Percentiles rank a stretch among this genome's conserved stretches.
These are phyloP conservation scores for Xenopus tropicalis DNA, from an alignment of 2,113 vertebrate species.

Conservation along the genomic window DNA sequence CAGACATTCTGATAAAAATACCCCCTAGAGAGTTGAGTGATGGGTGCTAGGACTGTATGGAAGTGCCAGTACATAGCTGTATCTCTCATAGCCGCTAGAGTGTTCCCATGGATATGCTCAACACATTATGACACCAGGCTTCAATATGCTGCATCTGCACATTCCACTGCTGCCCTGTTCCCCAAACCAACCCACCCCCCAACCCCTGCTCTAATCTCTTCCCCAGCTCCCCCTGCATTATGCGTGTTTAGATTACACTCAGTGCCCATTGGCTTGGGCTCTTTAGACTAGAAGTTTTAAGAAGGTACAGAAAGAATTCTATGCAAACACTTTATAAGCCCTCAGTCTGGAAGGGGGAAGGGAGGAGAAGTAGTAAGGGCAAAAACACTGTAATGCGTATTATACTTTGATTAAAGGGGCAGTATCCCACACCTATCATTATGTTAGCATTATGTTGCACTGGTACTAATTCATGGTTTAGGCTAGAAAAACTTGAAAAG, in stretches of 20 bases:
- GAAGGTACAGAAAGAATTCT: slow-evolving; percentile 41
- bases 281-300: slow-evolving; percentile 44
- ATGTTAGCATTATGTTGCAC: too few relatives aligned
- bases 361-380: slow-evolving; percentile 24
- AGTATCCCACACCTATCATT: too few relatives aligned
- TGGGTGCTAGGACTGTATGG: too few relatives aligned
- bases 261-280: slow-evolving; percentile 50
- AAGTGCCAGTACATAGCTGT: background rate
- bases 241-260: slow-evolving; percentile 31
- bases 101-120: background rate
- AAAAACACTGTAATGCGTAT: background rate
- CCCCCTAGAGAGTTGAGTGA: too few relatives aligned
- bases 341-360: background rate
- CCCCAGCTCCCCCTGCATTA: slow-evolving; percentile 41
- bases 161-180: slow-evolving; percentile 49
- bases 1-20: too few relatives aligned
- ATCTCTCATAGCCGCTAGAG: slow-evolving; percentile 4
- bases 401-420: too few relatives aligned
- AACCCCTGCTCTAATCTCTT: slow-evolving; percentile 41
- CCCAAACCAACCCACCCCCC: slow-evolving; percentile 46
- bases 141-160: slow-evolving; percentile 55
- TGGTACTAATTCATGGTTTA: too few relatives aligned
- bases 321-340: slow-evolving; percentile 48
- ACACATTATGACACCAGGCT: slow-evolving; percentile 48
- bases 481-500: too few relatives aligned